phyloP scores from a whole-genome alignment of 2,113 vertebrate species.

The Mormoops blainvillei region DNA sequence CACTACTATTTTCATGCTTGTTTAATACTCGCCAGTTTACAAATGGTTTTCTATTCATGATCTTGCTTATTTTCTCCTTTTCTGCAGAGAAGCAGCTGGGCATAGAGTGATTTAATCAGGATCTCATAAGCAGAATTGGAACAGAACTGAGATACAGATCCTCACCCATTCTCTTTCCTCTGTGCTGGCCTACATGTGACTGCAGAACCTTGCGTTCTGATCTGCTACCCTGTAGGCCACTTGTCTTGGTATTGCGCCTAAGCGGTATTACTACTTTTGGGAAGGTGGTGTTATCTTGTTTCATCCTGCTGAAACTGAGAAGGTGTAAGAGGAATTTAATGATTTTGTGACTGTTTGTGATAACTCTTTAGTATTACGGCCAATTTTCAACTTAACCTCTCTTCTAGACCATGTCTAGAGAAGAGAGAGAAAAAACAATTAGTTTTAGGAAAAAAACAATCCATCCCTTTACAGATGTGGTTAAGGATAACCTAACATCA shows the following conservation, averaged over 20 bases:
- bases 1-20: neutral
- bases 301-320: conserved; percentile 26
- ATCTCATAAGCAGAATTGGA: neutral
- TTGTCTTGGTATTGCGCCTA: neutral
- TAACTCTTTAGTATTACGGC: neutral
- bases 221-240: neutral
- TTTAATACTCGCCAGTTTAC: neutral
- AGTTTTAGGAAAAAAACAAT: neutral
- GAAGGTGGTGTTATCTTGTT: neutral
- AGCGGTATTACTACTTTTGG: neutral
- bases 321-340: neutral
- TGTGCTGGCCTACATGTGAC: neutral
- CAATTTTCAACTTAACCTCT: neutral
- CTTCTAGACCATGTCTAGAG: neutral
- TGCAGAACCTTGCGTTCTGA: neutral
- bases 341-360: neutral
- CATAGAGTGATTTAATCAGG: neutral
- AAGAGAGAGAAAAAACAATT: neutral
- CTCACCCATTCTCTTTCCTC: neutral
- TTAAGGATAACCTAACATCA: neutral
- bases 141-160: neutral
- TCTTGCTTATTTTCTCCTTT: neutral
- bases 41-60: neutral
- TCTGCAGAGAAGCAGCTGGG: neutral
- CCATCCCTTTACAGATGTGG: neutral